Evolutionary conservation across 2,888 invertebrate species (phyloP), one percentile per base, ranked within the genome.

Genomic region (Heliothis peltigera): DNA sequence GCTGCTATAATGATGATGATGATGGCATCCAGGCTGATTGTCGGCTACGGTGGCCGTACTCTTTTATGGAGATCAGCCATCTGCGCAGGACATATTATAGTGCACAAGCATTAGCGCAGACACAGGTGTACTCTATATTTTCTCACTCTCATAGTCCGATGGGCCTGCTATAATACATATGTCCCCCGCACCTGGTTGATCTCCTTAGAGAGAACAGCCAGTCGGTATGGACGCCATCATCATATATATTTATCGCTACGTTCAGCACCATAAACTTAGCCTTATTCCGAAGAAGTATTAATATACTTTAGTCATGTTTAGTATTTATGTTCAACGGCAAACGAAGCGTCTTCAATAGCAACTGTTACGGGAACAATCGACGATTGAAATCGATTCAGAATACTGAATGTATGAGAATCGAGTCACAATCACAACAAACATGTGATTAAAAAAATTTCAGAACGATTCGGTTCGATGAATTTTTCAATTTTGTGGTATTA

Each of bases 321-420:
- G 44, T 61, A 44, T 75, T 75, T 61, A 75, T 48, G 49, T 67
- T 60, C 61, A 56, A 52, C 32, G 48, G 58, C 32, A 53, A 62
- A 70, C 60, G 59, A 35, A 52, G 25, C 17, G 35, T 55, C 17
- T 62, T 58, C 59, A 66, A 70, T 66, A 44, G 28, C 39, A 6
- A 51, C 18, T 46, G 19, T 18, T 28, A 35, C n/a, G 21, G 32
- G 42, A 57, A 80, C 64, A 69, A 79, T 77, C 19, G 57, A 5
- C 28, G 54, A 69, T 69, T 32, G 46, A 59, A 64, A 70, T 62
- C 59, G 39, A 47, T 74, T 61, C 74, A 53, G 58, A 61, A 64
- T 73, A 67, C 46, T 49, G 72, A 65, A 72, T 64, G n/a, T 15
- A 25, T 8, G 8, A 49, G 12, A 48, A 67, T 51, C 42, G 12